These are phyloP conservation scores for Chinchilla lanigera DNA, from an alignment of 2,113 vertebrate genomes.

Conservation along the genomic window DNA sequence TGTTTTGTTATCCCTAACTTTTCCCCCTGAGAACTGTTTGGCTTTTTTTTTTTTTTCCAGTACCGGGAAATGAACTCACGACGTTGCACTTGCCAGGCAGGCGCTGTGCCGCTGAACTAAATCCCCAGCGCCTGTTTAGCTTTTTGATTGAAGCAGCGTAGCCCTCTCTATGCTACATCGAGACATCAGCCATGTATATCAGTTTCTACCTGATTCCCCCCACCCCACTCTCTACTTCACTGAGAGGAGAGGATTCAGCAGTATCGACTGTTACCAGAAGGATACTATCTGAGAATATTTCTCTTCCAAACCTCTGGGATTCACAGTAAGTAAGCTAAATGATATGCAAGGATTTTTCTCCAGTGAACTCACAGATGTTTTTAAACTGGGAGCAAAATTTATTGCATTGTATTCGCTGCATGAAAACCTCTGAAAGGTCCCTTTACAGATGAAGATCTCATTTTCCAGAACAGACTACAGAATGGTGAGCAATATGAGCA, in stretches of 20 bases:
- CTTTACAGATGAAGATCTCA: neutral
- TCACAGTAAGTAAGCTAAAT: conserved; percentile 45
- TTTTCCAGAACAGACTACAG: conserved; percentile 36
- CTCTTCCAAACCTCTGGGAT: conserved; percentile 1
- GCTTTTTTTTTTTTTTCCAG: too few species aligned
- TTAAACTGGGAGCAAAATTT: conserved; percentile 36
- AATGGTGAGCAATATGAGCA: conserved; percentile 44
- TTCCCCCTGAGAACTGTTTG: neutral
- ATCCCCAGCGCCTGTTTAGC: too few species aligned
- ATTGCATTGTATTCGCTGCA: conserved; percentile 32
- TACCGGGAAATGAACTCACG: too few species aligned
- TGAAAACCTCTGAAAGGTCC: conserved; percentile 36
- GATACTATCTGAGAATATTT: neutral
- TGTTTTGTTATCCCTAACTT: neutral
- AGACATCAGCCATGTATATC: neutral
- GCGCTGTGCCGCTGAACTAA: too few species aligned
- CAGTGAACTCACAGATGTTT: conserved; percentile 54
- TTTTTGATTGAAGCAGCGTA: conserved; percentile 23
- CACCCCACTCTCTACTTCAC: neutral
- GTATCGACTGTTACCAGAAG: neutral
- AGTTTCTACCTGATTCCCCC: neutral
- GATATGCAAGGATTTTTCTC: conserved; percentile 50
- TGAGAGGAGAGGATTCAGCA: neutral
- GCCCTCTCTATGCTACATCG: neutral
- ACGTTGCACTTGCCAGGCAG: too few species aligned